Conservation (phyloP, 2,888 invertebrate genomes). For the Gortyna flavago region DNA sequence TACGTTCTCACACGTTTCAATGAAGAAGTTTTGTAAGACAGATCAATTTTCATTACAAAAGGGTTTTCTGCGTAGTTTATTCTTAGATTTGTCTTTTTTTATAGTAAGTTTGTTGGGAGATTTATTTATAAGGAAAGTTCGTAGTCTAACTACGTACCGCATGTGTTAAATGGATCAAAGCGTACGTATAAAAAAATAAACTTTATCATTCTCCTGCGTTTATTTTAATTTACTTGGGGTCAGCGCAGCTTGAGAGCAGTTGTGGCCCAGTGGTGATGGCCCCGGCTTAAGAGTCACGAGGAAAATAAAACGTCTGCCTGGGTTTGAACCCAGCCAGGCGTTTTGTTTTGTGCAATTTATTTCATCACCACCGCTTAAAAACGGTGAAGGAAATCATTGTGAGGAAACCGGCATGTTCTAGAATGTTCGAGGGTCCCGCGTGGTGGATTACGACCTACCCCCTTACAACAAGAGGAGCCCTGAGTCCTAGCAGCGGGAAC, state of each 20-base stretch:
- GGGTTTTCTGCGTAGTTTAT: constrained; percentile 29
- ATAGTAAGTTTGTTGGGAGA: not conserved
- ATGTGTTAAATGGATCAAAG: not conserved
- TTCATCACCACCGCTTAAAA: too few relatives aligned
- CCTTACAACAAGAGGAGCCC: too few relatives aligned
- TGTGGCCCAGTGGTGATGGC: too few relatives aligned
- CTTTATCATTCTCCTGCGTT: not conserved
- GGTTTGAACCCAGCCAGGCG: too few relatives aligned
- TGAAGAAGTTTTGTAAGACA: constrained; percentile 47
- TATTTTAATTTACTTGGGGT: not conserved
- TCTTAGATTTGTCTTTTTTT: constrained; percentile 1
- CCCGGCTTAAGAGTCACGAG: too few relatives aligned
- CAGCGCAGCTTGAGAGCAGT: not conserved
- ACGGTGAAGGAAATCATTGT: too few relatives aligned
- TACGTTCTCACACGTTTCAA: constrained; percentile 51
- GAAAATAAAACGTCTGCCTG: too few relatives aligned
- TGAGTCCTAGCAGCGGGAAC: too few relatives aligned
- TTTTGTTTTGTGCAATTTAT: too few relatives aligned
- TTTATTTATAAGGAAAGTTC: not conserved
- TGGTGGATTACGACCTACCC: too few relatives aligned
- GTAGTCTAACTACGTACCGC: not conserved
- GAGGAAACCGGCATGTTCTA: too few relatives aligned
- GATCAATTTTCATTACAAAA: constrained; percentile 52
- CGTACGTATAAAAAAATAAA: not conserved
- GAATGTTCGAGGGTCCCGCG: too few relatives aligned